A percentile compares a stretch with the other conserved stretches of the same genome.
Conservation (phyloP, 2,888 invertebrate species). For the Ennomos quercinarius region DNA sequence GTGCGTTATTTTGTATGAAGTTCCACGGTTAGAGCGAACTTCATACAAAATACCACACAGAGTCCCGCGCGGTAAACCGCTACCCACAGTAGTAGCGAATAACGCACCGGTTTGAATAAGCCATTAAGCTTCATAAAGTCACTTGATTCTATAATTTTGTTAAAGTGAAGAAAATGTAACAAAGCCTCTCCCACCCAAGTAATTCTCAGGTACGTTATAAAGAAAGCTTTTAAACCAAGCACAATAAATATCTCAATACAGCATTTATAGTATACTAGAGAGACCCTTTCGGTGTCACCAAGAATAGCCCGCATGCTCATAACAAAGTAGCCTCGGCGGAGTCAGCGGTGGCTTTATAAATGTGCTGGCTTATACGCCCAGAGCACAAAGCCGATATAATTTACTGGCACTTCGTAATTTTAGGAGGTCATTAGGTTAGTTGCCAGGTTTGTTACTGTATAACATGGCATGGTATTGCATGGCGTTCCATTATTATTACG, state of each 20-base stretch:
- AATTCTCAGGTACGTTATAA: neutral
- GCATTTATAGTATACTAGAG: constrained; percentile 2
- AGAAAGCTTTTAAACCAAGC: neutral
- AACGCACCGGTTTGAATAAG: too few relatives aligned
- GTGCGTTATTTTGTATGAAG: too few relatives aligned
- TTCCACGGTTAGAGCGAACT: too few relatives aligned
- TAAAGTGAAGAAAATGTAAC: too few relatives aligned
- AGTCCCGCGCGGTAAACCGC: too few relatives aligned
- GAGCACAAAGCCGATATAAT: constrained; percentile 40
- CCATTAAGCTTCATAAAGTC: too few relatives aligned
- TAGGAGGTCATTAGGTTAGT: constrained; percentile 34
- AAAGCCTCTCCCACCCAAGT: too few relatives aligned
- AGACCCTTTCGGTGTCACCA: constrained; percentile 23
- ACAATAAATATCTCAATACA: neutral
- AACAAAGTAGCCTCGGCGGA: constrained; percentile 33
- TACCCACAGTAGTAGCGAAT: too few relatives aligned
- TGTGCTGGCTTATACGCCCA: constrained; percentile 38
- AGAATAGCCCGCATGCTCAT: constrained; percentile 29
- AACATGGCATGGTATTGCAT: constrained; percentile 1
- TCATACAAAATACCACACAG: too few relatives aligned
- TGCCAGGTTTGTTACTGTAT: constrained; percentile 6
- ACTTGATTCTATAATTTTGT: too few relatives aligned
- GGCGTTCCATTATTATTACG: neutral
- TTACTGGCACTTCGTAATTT: constrained; percentile 37
- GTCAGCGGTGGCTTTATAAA: constrained; percentile 37